A percentile compares a stretch with the other conserved stretches of the same genome.
Conservation (phyloP, 2,797 vertebrate species). For the Micromesistius poutassou region DNA sequence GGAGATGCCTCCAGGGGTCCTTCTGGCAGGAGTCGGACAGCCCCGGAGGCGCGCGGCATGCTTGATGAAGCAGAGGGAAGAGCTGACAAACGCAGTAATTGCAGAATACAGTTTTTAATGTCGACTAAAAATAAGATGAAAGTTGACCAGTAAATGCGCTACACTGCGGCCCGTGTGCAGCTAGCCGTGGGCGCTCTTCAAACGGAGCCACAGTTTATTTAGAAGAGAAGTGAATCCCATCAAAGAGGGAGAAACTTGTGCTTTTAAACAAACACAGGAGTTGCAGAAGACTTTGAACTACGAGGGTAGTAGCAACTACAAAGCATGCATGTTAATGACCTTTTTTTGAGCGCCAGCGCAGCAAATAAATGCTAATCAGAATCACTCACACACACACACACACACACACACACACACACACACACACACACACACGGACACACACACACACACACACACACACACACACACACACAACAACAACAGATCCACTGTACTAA, state of each 20-base stretch:
- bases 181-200: slow-evolving; percentile 60
- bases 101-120: slow-evolving; percentile 64
- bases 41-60: slow-evolving; percentile 57
- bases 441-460: slow-evolving; percentile 31
- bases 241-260: slow-evolving; percentile 62
- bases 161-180: slow-evolving; percentile 53
- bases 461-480: slow-evolving; percentile 22
- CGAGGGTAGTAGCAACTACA: slow-evolving; percentile 45
- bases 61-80: slow-evolving; percentile 58
- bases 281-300: slow-evolving; percentile 62
- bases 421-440: slow-evolving; percentile 31
- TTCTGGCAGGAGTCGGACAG: slow-evolving; percentile 61
- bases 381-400: slow-evolving; percentile 28
- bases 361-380: slow-evolving; percentile 47
- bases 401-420: slow-evolving; percentile 33
- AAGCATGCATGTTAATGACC: slow-evolving; percentile 59
- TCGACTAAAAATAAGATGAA: slow-evolving; percentile 72
- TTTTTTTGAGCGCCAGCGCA: slow-evolving; percentile 47
- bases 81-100: slow-evolving; percentile 64
- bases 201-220: slow-evolving; percentile 57
- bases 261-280: slow-evolving; percentile 63
- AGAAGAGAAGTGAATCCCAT: slow-evolving; percentile 57
- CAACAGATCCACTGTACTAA: slow-evolving; percentile 66
- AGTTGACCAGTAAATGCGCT: slow-evolving; percentile 69
- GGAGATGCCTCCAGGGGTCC: slow-evolving; percentile 63